Evolutionary conservation across 2,888 invertebrate species (phyloP).

Genomic region (Nomada flava): DNA sequence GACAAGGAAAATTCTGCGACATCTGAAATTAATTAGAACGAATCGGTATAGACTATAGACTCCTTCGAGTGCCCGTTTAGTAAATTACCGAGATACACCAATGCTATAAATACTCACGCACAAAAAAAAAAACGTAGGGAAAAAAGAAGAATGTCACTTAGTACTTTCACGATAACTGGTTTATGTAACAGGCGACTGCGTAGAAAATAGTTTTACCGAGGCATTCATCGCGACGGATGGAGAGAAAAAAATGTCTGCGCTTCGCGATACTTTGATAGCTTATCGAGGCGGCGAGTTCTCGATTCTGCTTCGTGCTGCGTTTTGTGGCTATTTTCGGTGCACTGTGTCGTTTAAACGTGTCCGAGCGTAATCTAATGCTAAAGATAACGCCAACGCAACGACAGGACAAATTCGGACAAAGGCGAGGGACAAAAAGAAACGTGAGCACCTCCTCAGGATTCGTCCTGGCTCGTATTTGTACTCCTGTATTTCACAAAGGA

Average conservation of each 20-base stretch:
- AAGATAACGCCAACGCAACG: constrained; percentile 31
- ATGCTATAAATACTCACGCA: neutral
- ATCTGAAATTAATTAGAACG: constrained; percentile 6
- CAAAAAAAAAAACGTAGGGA: neutral
- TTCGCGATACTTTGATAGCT: constrained; percentile 7
- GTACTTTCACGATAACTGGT: neutral
- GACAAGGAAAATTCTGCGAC: neutral
- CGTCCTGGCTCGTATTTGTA: neutral
- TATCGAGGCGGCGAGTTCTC: constrained; percentile 8
- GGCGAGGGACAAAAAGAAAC: neutral
- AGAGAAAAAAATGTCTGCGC: neutral
- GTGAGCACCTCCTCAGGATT: neutral
- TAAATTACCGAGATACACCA: neutral
- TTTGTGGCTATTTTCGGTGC: constrained; percentile 32
- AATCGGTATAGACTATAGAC: neutral
- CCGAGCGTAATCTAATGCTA: constrained; percentile 32
- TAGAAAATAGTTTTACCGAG: neutral
- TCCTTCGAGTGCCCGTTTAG: neutral
- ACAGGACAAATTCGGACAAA: constrained; percentile 27
- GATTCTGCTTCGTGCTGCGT: constrained; percentile 9
- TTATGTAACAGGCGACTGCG: neutral
- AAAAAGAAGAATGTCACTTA: neutral
- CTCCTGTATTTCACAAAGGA: too few species aligned
- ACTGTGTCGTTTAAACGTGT: constrained; percentile 23
- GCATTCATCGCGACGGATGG: too few species aligned